Percentiles rank a stretch among this genome's conserved stretches.
These are phyloP conservation scores for Tupaia chinensis DNA, from an alignment of 2,113 vertebrate species.

Conservation along the genomic window DNA sequence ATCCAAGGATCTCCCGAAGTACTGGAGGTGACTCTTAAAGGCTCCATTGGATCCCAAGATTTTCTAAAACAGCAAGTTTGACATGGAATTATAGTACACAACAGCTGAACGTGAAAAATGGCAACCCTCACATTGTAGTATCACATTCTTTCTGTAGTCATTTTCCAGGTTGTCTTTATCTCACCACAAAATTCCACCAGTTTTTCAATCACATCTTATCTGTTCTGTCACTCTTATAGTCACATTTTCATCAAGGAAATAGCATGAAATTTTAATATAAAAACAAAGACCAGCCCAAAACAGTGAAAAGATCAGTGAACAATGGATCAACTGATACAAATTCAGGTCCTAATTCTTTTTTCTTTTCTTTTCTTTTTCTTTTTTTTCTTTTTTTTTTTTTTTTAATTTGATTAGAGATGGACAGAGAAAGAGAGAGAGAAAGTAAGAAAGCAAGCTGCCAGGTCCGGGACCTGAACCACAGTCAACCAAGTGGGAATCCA, in stretches of 20 bases:
- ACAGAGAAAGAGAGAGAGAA: no score
- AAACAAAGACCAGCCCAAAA: not conserved
- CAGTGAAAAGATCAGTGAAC: not conserved
- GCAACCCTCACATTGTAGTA: not conserved
- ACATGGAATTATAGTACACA: not conserved
- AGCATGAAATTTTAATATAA: not conserved
- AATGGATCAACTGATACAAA: not conserved
- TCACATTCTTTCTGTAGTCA: not conserved
- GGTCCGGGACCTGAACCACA: no score
- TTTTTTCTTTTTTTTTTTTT: no score
- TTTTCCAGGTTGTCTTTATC: not conserved
- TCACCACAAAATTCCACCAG: not conserved
- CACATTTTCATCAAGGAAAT: not conserved
- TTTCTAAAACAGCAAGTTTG: conserved; percentile 88
- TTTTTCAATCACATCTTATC: not conserved
- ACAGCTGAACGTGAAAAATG: not conserved
- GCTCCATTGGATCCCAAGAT: conserved; percentile 90
- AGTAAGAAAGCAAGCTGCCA: no score
- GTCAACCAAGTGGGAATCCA: no score
- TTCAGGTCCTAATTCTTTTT: not conserved
- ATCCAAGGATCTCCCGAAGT: conserved; percentile 95
- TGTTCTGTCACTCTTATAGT: not conserved
- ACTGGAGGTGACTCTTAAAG: conserved; percentile 89
- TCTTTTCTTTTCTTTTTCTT: no score
- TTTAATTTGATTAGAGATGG: no score